phyloP scores from a whole-genome alignment of 2,888 invertebrate genomes.

The Pyrrhia umbra region DNA sequence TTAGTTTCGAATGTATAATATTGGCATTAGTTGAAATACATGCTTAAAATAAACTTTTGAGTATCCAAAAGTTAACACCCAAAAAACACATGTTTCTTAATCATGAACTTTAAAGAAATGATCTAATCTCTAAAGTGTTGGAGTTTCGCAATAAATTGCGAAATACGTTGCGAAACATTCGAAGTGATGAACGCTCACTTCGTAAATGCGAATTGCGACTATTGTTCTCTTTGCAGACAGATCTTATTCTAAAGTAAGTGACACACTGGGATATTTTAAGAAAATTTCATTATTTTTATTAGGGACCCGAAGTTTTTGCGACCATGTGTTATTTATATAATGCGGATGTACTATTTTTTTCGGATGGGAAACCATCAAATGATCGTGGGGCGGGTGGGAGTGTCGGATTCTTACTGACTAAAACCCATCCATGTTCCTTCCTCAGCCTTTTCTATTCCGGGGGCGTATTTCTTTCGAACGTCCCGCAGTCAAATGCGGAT shows the following conservation, averaged over 20 bases:
- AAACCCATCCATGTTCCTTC: no score
- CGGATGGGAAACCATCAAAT: no score
- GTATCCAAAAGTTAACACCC: neutral
- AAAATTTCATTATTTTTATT: no score
- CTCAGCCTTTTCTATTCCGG: no score
- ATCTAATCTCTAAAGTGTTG: conserved; percentile 9
- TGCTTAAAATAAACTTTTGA: neutral
- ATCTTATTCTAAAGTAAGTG: neutral
- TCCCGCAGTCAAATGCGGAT: no score
- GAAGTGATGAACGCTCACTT: conserved; percentile 29
- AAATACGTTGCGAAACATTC: conserved; percentile 35
- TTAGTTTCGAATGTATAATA: neutral
- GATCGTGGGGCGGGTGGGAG: no score
- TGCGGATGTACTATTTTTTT: no score
- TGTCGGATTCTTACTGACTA: no score
- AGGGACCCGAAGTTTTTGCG: no score
- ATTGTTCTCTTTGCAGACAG: conserved; percentile 36
- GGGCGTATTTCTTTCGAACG: no score
- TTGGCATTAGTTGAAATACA: neutral
- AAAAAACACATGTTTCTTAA: conserved; percentile 26
- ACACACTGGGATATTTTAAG: neutral
- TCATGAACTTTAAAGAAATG: conserved; percentile 28
- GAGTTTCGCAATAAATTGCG: conserved; percentile 28
- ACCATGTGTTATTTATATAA: no score
- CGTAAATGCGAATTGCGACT: conserved; percentile 23